These are phyloP conservation scores for Falcaria lacertinaria DNA, from an alignment of 2,888 invertebrate species.

Conservation along the genomic window DNA sequence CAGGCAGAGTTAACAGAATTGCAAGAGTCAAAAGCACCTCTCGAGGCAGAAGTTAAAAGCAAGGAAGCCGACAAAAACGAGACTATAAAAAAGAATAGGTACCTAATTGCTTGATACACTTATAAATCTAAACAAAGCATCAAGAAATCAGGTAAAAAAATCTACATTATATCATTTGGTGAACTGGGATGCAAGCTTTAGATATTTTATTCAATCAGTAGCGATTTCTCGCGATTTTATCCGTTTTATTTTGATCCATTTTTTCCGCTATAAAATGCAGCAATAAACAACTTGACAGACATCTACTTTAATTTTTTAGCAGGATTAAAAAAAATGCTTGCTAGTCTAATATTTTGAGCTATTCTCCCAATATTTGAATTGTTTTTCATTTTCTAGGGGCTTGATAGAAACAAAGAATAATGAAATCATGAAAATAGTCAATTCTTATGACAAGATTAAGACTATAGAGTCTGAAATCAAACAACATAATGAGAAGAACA, in stretches of 20 bases:
- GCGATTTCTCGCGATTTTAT: too few relatives aligned
- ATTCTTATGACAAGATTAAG: constrained; percentile 72
- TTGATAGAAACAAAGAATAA: constrained; percentile 64
- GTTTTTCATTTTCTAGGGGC: constrained; percentile 31
- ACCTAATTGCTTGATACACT: constrained; percentile 3
- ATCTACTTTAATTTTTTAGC: too few relatives aligned
- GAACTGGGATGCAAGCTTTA: too few relatives aligned
- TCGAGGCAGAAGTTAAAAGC: constrained; percentile 51
- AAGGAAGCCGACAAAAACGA: constrained; percentile 55
- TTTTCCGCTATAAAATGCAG: too few relatives aligned
- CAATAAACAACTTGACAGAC: too few relatives aligned
- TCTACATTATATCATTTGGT: too few relatives aligned
- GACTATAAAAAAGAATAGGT: constrained; percentile 61
- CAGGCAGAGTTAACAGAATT: constrained; percentile 54
- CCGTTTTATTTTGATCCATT: too few relatives aligned
- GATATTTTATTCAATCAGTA: too few relatives aligned
- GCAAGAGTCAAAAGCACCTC: constrained; percentile 42
- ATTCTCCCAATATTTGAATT: background rate
- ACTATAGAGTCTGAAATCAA: constrained; percentile 77
- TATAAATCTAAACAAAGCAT: too few relatives aligned
- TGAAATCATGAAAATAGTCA: constrained; percentile 57
- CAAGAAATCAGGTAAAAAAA: too few relatives aligned
- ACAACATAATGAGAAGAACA: constrained; percentile 75
- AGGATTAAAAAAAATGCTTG: too few relatives aligned
- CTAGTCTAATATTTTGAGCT: too few relatives aligned